Evolutionary conservation across 2,888 invertebrate genomes (phyloP), one percentile per base, ranked within the genome.

Genomic region (Portevinia maculata): DNA sequence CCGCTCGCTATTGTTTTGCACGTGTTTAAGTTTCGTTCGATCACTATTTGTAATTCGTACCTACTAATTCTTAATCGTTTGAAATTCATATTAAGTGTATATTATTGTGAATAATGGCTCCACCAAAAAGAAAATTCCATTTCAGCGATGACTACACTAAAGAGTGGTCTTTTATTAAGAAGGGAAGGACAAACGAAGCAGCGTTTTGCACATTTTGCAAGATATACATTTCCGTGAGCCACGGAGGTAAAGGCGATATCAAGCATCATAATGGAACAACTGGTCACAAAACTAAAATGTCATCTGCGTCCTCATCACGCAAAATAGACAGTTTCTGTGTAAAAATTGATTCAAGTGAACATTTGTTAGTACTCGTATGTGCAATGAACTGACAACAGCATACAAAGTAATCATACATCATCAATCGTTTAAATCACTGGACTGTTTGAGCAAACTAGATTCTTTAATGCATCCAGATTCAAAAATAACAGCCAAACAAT

Each of bases 191-290:
- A 30, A 30, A 50, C 6, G 50, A 50, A 30, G 50, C 50, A 50
- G 50, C 50, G 30, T 50, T 50, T 50, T 50, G 28, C 30, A 28
- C 50, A 30, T n/a, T 50, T 50, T 50, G 50, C 28, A 30, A 50
- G 30, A 50, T 50, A 50, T 28, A 52, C 32, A 52, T 52, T 52
- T 52, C 32, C 52, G 52, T 52, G 30, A 52, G 15, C 32, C 52
- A 52, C 52, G 32, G 32, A 30, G 50, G 52, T 52, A 52, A 48
- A n/a, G n/a, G n/a, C n/a, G n/a, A n/a, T n/a, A n/a, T n/a, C n/a
- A n/a, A n/a, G n/a, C n/a, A n/a, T n/a, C n/a, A n/a, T n/a, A n/a
- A n/a, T n/a, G n/a, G n/a, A n/a, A n/a, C n/a, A n/a, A n/a, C n/a
- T n/a, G n/a, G n/a, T n/a, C n/a, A n/a, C n/a, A n/a, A n/a, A n/a